phyloP scores from a whole-genome alignment of 2,113 vertebrate species.

The Bubo bubo region DNA sequence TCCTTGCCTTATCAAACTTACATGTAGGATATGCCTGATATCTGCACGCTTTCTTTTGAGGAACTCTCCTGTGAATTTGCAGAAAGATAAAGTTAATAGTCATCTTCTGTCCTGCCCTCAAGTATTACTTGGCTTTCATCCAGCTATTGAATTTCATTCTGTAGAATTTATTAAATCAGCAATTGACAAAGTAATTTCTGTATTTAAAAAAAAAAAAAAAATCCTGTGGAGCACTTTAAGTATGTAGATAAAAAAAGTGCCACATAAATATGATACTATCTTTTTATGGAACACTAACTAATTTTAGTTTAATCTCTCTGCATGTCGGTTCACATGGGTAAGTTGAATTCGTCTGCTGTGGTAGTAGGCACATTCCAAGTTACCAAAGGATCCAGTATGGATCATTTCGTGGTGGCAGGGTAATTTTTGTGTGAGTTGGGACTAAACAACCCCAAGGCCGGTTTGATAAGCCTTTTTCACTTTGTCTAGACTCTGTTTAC shows the following conservation, averaged over 20 bases:
- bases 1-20: background rate
- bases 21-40: background rate
- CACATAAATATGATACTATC: background rate
- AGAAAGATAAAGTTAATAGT: background rate
- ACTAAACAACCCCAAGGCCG: background rate
- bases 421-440: background rate
- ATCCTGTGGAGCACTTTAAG: fast-evolving
- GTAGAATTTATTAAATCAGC: background rate
- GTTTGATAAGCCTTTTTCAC: slow-evolving; percentile 52
- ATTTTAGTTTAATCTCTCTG: background rate
- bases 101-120: background rate
- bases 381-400: background rate
- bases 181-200: background rate
- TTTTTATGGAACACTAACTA: background rate
- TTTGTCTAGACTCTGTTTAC: slow-evolving; percentile 89
- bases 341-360: background rate
- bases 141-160: background rate
- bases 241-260: background rate
- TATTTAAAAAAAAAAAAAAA: background rate
- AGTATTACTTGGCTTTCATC: background rate
- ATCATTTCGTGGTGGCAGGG: background rate
- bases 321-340: background rate
- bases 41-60: background rate
- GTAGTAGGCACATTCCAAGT: background rate
- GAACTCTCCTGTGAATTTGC: background rate